Conservation (phyloP, 2,797 vertebrate species). For the Avahi laniger region DNA sequence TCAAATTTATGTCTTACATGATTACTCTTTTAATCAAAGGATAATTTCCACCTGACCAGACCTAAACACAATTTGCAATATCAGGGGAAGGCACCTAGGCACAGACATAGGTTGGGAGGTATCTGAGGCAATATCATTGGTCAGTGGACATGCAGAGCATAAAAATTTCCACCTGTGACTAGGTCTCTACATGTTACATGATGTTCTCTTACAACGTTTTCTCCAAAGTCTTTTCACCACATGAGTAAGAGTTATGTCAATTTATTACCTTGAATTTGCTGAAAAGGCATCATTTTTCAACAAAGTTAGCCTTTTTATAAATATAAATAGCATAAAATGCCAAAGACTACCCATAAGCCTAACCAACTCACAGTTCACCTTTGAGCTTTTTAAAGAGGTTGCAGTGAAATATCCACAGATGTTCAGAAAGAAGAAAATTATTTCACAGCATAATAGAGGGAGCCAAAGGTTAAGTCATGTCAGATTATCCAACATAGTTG, state of each 20-base stretch:
- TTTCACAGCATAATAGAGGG: not conserved
- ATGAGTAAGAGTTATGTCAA: not conserved
- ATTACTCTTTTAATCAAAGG: not conserved
- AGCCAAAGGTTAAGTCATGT: not conserved
- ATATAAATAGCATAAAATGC: not conserved
- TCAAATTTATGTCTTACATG: not conserved
- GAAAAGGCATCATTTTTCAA: not conserved
- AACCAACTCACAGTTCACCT: not conserved
- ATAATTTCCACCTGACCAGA: not conserved
- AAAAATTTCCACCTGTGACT: not conserved
- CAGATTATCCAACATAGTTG: not conserved
- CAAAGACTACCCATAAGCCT: not conserved
- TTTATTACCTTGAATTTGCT: not conserved
- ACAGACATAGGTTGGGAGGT: not conserved
- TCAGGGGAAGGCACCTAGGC: not conserved
- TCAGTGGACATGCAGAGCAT: not conserved
- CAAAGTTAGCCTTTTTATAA: not conserved
- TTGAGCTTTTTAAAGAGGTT: not conserved
- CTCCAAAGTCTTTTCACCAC: not conserved
- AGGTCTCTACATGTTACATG: not conserved
- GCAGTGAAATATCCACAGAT: not conserved
- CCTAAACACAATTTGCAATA: not conserved
- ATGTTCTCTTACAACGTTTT: not conserved
- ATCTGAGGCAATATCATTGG: not conserved
- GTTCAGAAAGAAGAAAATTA: not conserved